Base-by-base conservation (phyloP, 2,888 invertebrate species). In the Cataglyphis cursor region DNA sequence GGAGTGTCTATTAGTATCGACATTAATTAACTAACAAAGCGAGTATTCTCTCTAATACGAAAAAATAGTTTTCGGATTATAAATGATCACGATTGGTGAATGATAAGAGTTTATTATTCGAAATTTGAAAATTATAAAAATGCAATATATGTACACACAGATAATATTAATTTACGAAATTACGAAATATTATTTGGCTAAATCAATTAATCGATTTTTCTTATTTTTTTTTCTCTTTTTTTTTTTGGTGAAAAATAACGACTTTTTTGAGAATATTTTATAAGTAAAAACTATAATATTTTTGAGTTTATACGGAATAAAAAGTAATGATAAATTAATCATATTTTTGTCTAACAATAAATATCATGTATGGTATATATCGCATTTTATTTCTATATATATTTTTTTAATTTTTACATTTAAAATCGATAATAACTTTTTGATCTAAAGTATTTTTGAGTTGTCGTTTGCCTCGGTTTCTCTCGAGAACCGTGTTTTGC, bases 131-230 rank as follows among this genome's bases (percentile, higher is more conserved):
- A 62, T 59, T 24, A 59, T 24, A 12, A 3, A 59, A 24, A 59
- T 24, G 15, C 8, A 59, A 24, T 21, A 59, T 24, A 24, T 6
- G 6, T 35, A 6, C 4, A 57, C 15, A 21, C 10, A 54, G 51
- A 54, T n/a, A 70, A 66, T 70, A 35, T 54, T 21, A 6, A 70
- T n/a, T 59, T 62, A 35, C 12, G 35, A 62, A 62, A 9, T 35
- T 62, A 15, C 9, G n/a, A 62, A 15, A 44, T 62, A 62, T 35
- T 18, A 35, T 62, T 35, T 51, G 18, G 8, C 41, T 10, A 10
- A 41, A 9, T 41, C 10, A 44, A 44, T 44, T 4, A 4, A 44
- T 44, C 4, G 0, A 44, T 41, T 44, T 44, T 44, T 41, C 41
- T 28, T 28, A 1, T 28, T 28, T 28, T 44, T 44, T 44, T 44